Percentiles rank a stretch among this genome's conserved stretches.
phyloP scores from a whole-genome alignment of 2,113 vertebrate genomes.

The Gymnogyps californianus region DNA sequence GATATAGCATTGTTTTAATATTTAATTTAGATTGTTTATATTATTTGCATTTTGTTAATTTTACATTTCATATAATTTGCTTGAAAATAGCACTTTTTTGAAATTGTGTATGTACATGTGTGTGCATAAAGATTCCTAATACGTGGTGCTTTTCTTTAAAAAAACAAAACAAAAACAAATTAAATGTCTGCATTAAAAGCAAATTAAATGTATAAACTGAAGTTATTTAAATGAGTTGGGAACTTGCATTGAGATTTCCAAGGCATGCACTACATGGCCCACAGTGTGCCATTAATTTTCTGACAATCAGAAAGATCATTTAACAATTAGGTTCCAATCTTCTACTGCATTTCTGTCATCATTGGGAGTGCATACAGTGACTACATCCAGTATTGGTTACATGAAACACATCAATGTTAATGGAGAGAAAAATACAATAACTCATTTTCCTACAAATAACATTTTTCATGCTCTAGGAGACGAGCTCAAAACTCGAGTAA shows the following conservation, averaged over 20 bases:
- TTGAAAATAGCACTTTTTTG: conserved; percentile 45
- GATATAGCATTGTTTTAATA: conserved; percentile 49
- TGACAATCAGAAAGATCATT: background rate
- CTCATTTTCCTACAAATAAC: background rate
- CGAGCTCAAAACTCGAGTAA: background rate
- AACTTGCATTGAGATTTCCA: background rate
- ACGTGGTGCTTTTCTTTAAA: conserved; percentile 40
- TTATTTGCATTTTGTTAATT: conserved; percentile 66
- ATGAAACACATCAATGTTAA: background rate
- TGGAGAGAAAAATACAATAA: background rate
- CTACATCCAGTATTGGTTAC: background rate
- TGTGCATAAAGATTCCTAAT: conserved; percentile 47
- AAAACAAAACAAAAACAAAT: conserved; percentile 36
- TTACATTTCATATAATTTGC: conserved; percentile 64
- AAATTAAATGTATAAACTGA: conserved; percentile 53
- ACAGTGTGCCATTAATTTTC: background rate
- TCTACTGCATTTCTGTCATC: conserved; percentile 3
- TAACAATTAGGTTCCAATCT: conserved; percentile 15
- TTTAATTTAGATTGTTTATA: conserved; percentile 54
- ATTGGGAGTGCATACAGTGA: background rate
- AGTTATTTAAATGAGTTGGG: conserved; percentile 42
- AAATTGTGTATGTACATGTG: conserved; percentile 36
- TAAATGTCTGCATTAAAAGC: conserved; percentile 39
- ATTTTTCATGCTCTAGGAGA: conserved; percentile 1
- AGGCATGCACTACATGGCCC: background rate